Conservation (phyloP, 2,113 vertebrate species). For the Pseudorhombus dupliciocellatus region DNA sequence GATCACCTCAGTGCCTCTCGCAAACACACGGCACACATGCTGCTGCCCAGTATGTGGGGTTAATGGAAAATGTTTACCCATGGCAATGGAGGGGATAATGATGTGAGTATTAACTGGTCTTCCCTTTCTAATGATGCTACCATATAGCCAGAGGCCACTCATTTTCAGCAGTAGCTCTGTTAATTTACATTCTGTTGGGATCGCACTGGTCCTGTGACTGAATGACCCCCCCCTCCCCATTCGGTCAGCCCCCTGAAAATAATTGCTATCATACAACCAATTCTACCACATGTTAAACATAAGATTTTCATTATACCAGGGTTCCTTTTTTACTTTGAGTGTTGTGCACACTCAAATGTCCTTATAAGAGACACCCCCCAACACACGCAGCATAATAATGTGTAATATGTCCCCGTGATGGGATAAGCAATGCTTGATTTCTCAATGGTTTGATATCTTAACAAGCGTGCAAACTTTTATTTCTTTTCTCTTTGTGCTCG, state of each 20-base stretch:
- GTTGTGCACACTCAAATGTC: conserved; percentile 26
- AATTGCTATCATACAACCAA: too few species aligned
- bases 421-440: conserved; percentile 37
- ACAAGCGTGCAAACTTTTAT: conserved; percentile 54
- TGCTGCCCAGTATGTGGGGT: conserved; percentile 44
- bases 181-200: conserved; percentile 56
- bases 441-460: conserved; percentile 36
- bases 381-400: conserved; percentile 4
- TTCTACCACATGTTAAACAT: conserved; percentile 10
- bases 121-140: conserved; percentile 66
- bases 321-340: conserved; percentile 11
- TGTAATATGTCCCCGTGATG: conserved; percentile 23
- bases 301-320: conserved; percentile 23
- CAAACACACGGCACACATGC: conserved; percentile 36
- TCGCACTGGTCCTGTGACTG: conserved; percentile 13
- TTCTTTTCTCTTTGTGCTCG: conserved; percentile 38
- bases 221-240: not conserved
- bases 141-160: conserved; percentile 42
- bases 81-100: conserved; percentile 68
- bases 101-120: conserved; percentile 64
- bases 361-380: conserved; percentile 14
- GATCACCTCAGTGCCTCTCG: not conserved
- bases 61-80: conserved; percentile 67
- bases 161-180: conserved; percentile 45
- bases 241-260: not conserved